Evolutionary conservation across 1,140 invertebrate genomes (phyloP).

Genomic region (Tetragnatha versicolor): DNA sequence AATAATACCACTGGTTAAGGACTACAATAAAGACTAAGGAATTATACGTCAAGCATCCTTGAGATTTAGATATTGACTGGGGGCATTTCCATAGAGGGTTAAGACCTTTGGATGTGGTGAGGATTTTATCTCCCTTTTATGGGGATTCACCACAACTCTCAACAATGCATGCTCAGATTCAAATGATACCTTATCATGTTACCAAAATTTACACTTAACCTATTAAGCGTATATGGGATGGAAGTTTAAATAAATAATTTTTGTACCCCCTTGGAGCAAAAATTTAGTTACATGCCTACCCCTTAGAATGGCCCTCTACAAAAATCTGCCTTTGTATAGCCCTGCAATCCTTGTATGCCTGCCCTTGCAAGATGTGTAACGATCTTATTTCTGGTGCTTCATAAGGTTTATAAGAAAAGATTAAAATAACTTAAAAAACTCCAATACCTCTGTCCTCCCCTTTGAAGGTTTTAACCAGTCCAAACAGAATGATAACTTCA

Average conservation of each 20-base stretch:
- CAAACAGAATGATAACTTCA: constrained; percentile 4
- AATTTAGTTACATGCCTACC: background rate
- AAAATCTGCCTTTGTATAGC: background rate
- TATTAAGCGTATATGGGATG: no score
- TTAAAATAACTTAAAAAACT: background rate
- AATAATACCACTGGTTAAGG: no score
- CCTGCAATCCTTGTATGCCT: background rate
- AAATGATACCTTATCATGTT: no score
- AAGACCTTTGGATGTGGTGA: no score
- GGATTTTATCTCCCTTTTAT: no score
- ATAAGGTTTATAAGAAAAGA: background rate
- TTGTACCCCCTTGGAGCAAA: background rate
- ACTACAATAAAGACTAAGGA: no score
- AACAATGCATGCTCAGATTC: no score
- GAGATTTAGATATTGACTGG: no score
- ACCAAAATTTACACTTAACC: no score
- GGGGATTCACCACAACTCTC: no score
- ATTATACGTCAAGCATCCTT: no score
- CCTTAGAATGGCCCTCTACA: background rate
- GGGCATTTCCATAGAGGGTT: no score
- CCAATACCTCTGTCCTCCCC: background rate
- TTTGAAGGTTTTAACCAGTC: background rate
- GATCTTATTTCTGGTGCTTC: background rate
- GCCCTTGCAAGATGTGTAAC: background rate
- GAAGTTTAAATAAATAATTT: background rate